These are phyloP conservation scores for Littorina saxatilis DNA, from an alignment of 1,140 invertebrate genomes.

Conservation along the genomic window DNA sequence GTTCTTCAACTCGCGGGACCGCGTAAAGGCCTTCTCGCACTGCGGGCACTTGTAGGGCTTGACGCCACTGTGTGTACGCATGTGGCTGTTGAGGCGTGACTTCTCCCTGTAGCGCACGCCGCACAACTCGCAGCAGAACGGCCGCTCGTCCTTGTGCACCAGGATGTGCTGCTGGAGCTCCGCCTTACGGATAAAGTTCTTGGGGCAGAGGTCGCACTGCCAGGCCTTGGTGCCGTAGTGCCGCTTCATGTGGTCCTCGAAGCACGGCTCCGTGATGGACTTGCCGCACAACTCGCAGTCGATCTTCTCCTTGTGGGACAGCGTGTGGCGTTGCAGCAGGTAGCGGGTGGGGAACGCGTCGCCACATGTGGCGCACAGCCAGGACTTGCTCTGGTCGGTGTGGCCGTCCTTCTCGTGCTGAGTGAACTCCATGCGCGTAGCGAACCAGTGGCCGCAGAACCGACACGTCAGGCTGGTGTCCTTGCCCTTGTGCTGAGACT, in stretches of 20 bases:
- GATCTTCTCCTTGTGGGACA: conserved; percentile 22
- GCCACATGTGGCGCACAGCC: conserved; percentile 15
- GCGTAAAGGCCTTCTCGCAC: conserved; percentile 31
- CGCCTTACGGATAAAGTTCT: background rate
- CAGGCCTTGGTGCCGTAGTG: conserved; percentile 17
- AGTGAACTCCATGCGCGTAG: background rate
- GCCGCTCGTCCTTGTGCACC: background rate
- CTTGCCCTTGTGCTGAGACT: conserved; percentile 22
- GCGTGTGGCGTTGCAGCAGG: conserved; percentile 11
- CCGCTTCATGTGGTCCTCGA: conserved; percentile 20
- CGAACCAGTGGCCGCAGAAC: conserved; percentile 5
- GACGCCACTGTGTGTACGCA: conserved; percentile 6
- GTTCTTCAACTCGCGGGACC: conserved; percentile 21
- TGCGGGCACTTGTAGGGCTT: conserved; percentile 42
- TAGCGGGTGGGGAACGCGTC: conserved; percentile 10
- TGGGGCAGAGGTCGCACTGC: background rate
- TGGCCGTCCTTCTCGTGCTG: conserved; percentile 1
- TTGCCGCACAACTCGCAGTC: background rate
- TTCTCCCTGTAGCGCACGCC: background rate
- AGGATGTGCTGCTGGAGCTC: conserved; percentile 12
- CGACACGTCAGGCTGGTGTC: conserved; percentile 19
- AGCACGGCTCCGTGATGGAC: conserved; percentile 16
- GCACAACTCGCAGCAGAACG: conserved; percentile 18
- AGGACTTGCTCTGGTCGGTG: background rate
- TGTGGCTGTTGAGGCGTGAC: conserved; percentile 9